Conservation (phyloP, 2,888 invertebrate species). For the Drosophila barbarae region DNA sequence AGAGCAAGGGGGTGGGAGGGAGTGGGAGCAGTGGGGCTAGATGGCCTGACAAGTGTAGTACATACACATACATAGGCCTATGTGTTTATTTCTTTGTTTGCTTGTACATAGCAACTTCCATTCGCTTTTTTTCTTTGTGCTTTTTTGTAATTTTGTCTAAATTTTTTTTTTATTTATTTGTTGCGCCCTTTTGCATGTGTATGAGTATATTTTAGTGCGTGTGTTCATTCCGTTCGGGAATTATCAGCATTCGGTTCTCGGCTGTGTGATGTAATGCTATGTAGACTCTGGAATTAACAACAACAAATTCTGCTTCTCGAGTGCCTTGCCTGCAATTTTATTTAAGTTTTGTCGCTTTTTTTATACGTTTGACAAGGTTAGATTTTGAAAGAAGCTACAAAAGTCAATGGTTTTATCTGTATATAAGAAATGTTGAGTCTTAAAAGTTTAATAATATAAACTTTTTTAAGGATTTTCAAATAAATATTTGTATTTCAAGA, state of each 20-base stretch:
- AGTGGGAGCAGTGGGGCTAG: slow-evolving; percentile 1
- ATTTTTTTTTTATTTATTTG: slow-evolving; percentile 41
- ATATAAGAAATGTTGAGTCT: neutral
- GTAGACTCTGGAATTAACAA: slow-evolving; percentile 43
- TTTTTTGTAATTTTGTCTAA: slow-evolving; percentile 29
- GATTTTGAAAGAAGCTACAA: neutral
- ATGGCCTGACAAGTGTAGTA: slow-evolving; percentile 18
- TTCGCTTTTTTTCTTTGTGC: slow-evolving; percentile 16
- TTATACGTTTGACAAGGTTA: neutral
- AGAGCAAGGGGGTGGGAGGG: neutral
- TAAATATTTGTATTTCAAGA: neutral
- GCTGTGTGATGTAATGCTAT: slow-evolving; percentile 53
- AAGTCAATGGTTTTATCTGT: no score
- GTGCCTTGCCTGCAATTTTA: slow-evolving; percentile 5
- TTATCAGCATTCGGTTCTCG: slow-evolving; percentile 49
- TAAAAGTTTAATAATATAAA: no score
- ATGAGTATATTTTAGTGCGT: slow-evolving; percentile 17
- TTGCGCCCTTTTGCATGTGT: slow-evolving; percentile 45
- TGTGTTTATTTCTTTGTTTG: slow-evolving; percentile 30
- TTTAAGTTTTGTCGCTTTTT: neutral
- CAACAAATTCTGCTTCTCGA: slow-evolving; percentile 12
- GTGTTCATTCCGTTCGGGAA: slow-evolving; percentile 17
- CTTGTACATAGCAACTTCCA: slow-evolving; percentile 29
- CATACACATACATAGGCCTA: slow-evolving; percentile 3
- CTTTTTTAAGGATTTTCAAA: neutral